These are phyloP conservation scores for Pelecanus crispus DNA, from an alignment of 2,113 vertebrate species.

Conservation along the genomic window DNA sequence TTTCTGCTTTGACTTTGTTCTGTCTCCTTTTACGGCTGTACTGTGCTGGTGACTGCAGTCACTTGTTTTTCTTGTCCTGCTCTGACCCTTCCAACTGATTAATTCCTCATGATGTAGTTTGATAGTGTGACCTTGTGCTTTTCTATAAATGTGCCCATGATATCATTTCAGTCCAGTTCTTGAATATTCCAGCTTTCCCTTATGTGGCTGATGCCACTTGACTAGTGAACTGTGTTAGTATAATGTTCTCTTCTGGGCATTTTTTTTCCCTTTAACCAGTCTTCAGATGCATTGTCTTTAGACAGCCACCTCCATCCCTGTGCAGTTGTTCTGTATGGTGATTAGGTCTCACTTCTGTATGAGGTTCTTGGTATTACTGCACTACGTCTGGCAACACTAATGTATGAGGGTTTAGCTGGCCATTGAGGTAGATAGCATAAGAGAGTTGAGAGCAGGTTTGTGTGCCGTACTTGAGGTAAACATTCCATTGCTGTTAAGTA, in stretches of 20 bases:
- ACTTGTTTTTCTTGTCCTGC: constrained; percentile 43
- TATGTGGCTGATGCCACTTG: background rate
- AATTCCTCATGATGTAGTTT: background rate
- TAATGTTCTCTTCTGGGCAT: background rate
- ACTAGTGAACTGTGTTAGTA: background rate
- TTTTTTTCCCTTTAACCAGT: background rate
- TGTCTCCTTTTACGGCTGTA: background rate
- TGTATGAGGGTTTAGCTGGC: background rate
- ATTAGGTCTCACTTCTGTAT: background rate
- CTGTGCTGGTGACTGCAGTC: background rate
- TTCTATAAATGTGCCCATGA: constrained; percentile 23
- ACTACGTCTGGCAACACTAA: background rate
- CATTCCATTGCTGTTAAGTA: background rate
- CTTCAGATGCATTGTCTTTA: background rate
- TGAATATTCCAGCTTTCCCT: background rate
- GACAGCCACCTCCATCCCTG: background rate
- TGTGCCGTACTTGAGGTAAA: background rate
- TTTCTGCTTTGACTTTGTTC: background rate
- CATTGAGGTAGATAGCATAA: fast-evolving
- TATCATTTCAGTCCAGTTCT: background rate
- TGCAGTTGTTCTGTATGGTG: background rate
- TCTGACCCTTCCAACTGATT: constrained; percentile 10
- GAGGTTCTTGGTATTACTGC: background rate
- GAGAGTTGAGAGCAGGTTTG: background rate
- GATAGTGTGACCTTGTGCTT: background rate